phyloP scores from a whole-genome alignment of 1,140 invertebrate genomes.

The Euglossa dilemma region DNA sequence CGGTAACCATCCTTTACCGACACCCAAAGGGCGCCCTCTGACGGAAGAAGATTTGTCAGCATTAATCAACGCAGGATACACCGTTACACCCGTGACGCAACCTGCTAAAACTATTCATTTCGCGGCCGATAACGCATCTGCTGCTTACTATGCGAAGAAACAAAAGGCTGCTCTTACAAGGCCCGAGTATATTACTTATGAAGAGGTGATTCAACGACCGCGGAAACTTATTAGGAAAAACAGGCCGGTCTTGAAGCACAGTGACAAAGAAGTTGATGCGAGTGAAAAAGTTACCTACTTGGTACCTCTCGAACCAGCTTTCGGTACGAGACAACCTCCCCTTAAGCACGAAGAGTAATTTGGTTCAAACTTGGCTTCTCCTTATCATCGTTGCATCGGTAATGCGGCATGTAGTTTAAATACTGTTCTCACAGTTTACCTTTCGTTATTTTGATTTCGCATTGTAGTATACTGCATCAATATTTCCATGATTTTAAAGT shows the following conservation, averaged over 20 bases:
- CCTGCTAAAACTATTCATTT: conserved; percentile 67
- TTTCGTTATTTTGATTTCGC: neutral
- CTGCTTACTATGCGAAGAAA: conserved; percentile 77
- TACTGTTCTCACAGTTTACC: neutral
- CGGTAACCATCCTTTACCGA: conserved; percentile 63
- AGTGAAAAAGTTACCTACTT: conserved; percentile 79
- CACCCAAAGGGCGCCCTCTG: conserved; percentile 68
- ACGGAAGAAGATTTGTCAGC: conserved; percentile 77
- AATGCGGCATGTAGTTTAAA: conserved; percentile 22
- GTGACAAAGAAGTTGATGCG: conserved; percentile 69
- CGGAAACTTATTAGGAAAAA: conserved; percentile 74
- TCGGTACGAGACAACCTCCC: conserved; percentile 73
- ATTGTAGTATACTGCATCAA: neutral
- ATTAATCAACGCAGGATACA: conserved; percentile 78
- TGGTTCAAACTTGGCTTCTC: neutral
- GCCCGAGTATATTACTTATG: conserved; percentile 74
- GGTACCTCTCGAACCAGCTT: conserved; percentile 75
- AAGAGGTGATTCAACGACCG: conserved; percentile 70
- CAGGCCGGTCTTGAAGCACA: conserved; percentile 73
- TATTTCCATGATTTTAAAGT: neutral
- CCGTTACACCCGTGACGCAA: conserved; percentile 76
- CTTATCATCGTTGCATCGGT: conserved; percentile 2
- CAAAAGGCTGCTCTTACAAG: conserved; percentile 69
- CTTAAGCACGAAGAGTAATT: conserved; percentile 50
- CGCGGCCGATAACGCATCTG: conserved; percentile 65